Evolutionary conservation across 2,113 vertebrate species (phyloP).

Genomic region (Paratilapia polleni): DNA sequence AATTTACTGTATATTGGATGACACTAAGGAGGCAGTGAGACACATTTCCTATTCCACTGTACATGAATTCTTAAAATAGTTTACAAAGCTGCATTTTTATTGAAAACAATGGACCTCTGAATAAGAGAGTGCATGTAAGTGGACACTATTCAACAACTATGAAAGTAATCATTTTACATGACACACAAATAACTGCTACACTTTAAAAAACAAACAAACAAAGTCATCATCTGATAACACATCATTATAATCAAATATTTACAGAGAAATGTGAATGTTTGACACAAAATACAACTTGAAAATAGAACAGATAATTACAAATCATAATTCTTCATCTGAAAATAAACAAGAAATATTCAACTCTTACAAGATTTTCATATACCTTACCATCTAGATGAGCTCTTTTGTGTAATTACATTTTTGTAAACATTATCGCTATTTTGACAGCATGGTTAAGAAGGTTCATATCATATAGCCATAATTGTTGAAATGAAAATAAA

Average conservation of each 20-base stretch:
- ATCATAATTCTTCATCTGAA: not conserved
- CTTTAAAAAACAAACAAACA: not conserved
- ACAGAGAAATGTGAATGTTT: not conserved
- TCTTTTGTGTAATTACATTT: not conserved
- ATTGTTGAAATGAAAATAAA: not conserved
- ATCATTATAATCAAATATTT: not conserved
- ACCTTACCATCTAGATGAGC: not conserved
- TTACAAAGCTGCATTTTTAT: not conserved
- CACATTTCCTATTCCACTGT: not conserved
- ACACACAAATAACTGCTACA: not conserved
- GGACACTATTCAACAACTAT: no score
- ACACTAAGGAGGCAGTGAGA: not conserved
- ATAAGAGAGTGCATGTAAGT: no score
- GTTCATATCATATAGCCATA: not conserved
- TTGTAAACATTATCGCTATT: slow-evolving; percentile 3
- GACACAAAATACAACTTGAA: not conserved
- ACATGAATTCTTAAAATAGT: not conserved
- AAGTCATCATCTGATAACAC: not conserved
- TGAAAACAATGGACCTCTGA: not conserved
- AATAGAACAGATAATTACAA: not conserved
- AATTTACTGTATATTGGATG: not conserved
- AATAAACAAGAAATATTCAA: not conserved
- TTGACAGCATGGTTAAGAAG: not conserved
- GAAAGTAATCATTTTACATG: not conserved
- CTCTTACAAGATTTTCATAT: not conserved